Conservation (phyloP, 2,888 invertebrate species). For the Leptopilina drosophilae region DNA sequence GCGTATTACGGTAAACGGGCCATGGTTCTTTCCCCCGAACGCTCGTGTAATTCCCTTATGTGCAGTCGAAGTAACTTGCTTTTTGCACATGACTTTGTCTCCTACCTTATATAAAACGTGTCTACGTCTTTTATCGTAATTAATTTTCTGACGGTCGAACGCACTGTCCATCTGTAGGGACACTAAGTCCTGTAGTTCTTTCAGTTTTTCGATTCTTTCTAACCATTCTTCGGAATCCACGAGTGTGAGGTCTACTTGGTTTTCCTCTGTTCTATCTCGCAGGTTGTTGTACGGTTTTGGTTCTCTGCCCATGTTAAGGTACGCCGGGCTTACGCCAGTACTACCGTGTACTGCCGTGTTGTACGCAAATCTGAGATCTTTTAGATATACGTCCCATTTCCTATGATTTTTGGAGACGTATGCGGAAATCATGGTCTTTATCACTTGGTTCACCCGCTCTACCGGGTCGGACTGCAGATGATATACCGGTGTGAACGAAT, state of each 20-base stretch:
- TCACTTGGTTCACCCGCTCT: neutral
- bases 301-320: too few relatives aligned
- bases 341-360: too few relatives aligned
- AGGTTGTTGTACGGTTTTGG: neutral
- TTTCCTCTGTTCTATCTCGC: neutral
- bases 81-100: too few relatives aligned
- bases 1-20: neutral
- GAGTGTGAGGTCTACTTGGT: neutral
- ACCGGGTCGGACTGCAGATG: neutral
- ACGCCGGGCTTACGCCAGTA: too few relatives aligned
- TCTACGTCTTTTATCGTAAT: neutral
- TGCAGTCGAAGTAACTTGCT: too few relatives aligned
- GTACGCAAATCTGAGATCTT: too few relatives aligned
- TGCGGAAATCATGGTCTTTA: neutral
- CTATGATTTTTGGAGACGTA: neutral
- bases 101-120: too few relatives aligned
- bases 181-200: neutral
- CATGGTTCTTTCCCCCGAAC: too few relatives aligned
- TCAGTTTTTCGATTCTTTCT: neutral
- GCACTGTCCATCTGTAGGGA: conserved; percentile 1
- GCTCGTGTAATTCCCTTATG: too few relatives aligned
- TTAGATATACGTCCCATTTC: too few relatives aligned
- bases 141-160: neutral
- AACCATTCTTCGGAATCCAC: neutral
- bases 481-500: neutral